Evolutionary conservation across 2,113 vertebrate species (phyloP), one percentile per base, ranked within the genome.

Genomic region (Sakesphorus luctuosus): DNA sequence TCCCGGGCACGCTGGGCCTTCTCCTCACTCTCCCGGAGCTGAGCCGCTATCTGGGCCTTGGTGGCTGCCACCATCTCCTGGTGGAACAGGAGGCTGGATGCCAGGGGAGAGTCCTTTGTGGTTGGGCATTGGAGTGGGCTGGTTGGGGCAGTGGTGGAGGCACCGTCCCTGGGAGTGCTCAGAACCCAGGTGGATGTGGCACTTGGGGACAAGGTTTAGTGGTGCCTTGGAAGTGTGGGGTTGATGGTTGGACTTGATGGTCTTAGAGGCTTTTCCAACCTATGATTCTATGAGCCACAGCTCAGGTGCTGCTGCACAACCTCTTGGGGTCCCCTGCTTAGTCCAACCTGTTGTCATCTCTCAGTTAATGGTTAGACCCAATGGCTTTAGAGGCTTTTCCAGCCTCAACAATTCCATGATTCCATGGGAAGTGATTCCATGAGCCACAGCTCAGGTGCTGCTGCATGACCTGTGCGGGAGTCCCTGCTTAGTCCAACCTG

Each of bases 41-140:
- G 97, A 47, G 95, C 47, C 1, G 28, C 11, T 0, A 98, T 84
- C 84, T 93, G 98, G 59, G 38, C 62, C 90, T 87, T 98, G 20
- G 97, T 73, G 40, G 84, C 31, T 6, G 50, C 3, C 7, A 99
- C 97, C 43, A 49, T 89, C 31, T 98, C 98, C 99, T 99, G 80
- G 79, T 15, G 79, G n/a, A 62, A 90, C 40, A 35, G 49, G 40
- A 18, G 19, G n/a, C 3, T 10, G 52, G 36, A 2, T 8, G 1
- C 0, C 3, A n/a, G 47, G 71, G n/a, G 5, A 35, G 47, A 47
- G 18, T 61, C 47, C 38, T 29, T 6, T 19, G 24, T 47, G 68
- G 53, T 11, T 11, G 55, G 14, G 78, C 47, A 31, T 6, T 40
- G 46, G 19, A 29, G 46, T 18, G 46, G 53, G 53, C 33, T 61